Base-by-base conservation (phyloP, 1,140 invertebrate species). In the Melitaea cinxia region DNA sequence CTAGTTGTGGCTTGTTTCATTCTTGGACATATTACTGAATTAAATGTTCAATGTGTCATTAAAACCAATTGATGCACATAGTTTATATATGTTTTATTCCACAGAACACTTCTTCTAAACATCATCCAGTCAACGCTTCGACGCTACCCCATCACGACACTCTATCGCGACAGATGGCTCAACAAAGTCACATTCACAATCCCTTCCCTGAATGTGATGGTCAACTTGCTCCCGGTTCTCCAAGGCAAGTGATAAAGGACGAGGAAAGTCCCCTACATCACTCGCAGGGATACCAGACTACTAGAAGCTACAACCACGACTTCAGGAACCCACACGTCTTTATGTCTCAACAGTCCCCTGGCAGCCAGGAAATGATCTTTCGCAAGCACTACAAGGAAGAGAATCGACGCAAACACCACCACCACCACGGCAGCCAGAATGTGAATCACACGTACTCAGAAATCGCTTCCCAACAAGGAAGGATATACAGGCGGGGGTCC, bases 361-460 rank as follows among this genome's bases (percentile, higher is more conserved):
- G 86, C 21, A 84, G 83, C 56, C 88, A 91, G 35, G 88, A 91
- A 53, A 91, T 91, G 88, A 87, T 91, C 37, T 89, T 87, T 50
- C 59, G 88, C 1, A 91, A 91, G 49, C 88, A 90, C 57, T 89
- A 91, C 70, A 91, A 91, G 58, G 88, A 91, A 17, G 88, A 91
- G 50, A 72, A 70, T 7, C 71, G 87, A 7, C 71, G 85, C 4
- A 88, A 91, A 45, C 89, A 91, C 33, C 89, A 91, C 28, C 86
- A 90, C 28, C 85, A 90, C 35, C 85, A 89, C 14, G 85, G 85
- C 5, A 81, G 83, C 54, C 85, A 88, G 68, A 81, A 83, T 28
- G 64, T 85, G 4, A 93, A 93, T 70, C 93, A 94, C 70, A 93
- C 93, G 0, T 94, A 94, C 75, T 93, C 92, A 0, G 93, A 94